Evolutionary conservation across 2,888 invertebrate species (phyloP).

Genomic region (Entomobrya multifasciata): DNA sequence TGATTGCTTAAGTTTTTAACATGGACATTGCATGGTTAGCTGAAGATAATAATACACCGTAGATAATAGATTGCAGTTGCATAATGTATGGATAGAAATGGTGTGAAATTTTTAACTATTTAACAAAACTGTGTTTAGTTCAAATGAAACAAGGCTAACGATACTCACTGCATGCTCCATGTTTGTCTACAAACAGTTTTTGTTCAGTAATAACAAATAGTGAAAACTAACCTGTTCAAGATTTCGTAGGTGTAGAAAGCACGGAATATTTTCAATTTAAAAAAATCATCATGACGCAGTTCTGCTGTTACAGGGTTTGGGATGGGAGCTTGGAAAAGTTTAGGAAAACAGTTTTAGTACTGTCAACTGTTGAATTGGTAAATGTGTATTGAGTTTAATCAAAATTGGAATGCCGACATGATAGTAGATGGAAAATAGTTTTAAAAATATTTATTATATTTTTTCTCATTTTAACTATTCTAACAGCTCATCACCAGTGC

Average conservation of each 20-base stretch:
- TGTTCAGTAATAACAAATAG: neutral
- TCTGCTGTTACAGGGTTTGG: slow-evolving; percentile 63
- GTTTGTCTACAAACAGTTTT: neutral
- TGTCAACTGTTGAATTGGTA: slow-evolving; percentile 55
- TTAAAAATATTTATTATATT: neutral
- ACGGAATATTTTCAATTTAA: neutral
- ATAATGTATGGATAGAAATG: too few species aligned
- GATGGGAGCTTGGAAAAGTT: slow-evolving; percentile 54
- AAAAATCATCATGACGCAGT: slow-evolving; percentile 54
- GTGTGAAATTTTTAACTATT: too few species aligned
- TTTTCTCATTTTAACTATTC: neutral
- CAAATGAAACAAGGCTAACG: too few species aligned
- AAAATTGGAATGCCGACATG: too few species aligned
- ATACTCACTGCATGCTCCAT: too few species aligned
- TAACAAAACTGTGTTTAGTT: too few species aligned
- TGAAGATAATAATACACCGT: too few species aligned
- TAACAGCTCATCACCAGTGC: slow-evolving; percentile 31
- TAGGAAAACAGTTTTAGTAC: slow-evolving; percentile 45
- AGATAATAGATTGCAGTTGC: too few species aligned
- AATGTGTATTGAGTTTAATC: neutral
- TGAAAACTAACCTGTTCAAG: neutral
- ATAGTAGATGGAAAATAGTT: neutral
- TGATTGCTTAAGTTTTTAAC: too few species aligned
- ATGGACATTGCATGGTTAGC: too few species aligned
- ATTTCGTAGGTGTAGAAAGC: neutral